phyloP scores from a whole-genome alignment of 2,888 invertebrate species.

The Himalopsyche tibetana region DNA sequence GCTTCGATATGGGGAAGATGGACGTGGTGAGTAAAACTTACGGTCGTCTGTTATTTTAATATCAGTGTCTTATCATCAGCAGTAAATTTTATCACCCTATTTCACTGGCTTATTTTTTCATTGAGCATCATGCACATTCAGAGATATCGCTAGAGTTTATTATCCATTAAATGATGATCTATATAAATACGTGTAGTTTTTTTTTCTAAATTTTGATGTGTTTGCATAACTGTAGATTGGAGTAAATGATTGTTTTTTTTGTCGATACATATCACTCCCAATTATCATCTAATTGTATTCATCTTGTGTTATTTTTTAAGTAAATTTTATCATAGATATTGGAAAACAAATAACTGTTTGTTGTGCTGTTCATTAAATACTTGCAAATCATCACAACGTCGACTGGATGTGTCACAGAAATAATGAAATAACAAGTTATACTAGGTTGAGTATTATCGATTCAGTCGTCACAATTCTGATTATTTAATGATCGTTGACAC shows the following conservation, averaged over 20 bases:
- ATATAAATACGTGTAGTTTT: slow-evolving; percentile 18
- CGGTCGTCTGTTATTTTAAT: not conserved
- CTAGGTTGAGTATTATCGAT: not conserved
- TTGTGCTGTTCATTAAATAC: not conserved
- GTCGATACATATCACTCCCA: not conserved
- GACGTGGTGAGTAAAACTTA: slow-evolving; percentile 72
- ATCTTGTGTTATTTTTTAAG: slow-evolving; percentile 11
- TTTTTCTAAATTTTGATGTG: slow-evolving; percentile 32
- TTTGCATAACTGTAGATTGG: slow-evolving; percentile 32
- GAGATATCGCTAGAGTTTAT: slow-evolving; percentile 34
- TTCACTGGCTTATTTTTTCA: slow-evolving; percentile 47
- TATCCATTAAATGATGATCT: not conserved
- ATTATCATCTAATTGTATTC: slow-evolving; percentile 9
- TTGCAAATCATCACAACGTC: not conserved
- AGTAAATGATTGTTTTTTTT: slow-evolving; percentile 34
- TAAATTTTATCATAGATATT: not conserved
- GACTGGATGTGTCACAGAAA: not conserved
- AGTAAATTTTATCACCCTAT: slow-evolving; percentile 41
- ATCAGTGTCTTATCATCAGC: slow-evolving; percentile 28
- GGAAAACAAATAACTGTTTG: slow-evolving; percentile 1
- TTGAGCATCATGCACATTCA: slow-evolving; percentile 29
- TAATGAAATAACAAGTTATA: not conserved
- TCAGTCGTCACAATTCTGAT: not conserved
- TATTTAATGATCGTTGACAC: not conserved
- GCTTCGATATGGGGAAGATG: slow-evolving; percentile 84